Conservation (phyloP, 2,113 vertebrate species). For the Globicephala melas region DNA sequence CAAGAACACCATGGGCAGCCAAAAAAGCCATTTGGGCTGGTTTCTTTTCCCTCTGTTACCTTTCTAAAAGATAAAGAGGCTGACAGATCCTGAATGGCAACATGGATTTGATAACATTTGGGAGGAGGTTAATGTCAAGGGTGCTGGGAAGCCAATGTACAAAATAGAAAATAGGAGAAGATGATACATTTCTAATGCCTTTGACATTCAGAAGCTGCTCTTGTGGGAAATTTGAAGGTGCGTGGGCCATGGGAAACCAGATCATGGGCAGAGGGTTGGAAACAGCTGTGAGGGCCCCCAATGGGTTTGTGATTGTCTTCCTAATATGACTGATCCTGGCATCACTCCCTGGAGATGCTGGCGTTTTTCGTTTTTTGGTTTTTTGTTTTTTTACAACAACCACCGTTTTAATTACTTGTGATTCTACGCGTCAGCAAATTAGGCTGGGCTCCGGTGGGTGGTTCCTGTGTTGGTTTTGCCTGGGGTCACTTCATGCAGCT, state of each 20-base stretch:
- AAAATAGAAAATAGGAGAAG: background rate
- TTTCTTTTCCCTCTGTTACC: conserved; percentile 8
- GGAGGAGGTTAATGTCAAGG: background rate
- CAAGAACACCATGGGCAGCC: background rate
- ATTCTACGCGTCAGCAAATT: background rate
- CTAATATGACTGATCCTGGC: background rate
- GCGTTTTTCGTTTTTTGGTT: too few relatives aligned
- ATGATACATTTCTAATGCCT: background rate
- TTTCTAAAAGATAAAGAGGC: background rate
- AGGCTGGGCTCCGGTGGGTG: background rate
- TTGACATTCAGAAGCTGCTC: background rate
- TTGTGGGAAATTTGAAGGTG: background rate
- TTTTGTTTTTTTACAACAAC: background rate
- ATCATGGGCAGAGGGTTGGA: background rate
- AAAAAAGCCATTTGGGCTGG: background rate
- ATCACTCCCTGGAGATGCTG: background rate
- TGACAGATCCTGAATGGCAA: background rate
- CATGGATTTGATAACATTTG: background rate
- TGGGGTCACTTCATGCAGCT: background rate
- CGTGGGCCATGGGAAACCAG: background rate
- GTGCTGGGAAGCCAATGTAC: background rate
- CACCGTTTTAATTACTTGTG: background rate
- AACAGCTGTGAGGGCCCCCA: background rate
- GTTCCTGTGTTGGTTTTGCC: background rate
- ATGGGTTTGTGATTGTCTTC: background rate